These are phyloP conservation scores for Aurelia coerulea DNA, from an alignment of 30 jellyfish, hydroid and myxozoan genomes.

Conservation along the genomic window DNA sequence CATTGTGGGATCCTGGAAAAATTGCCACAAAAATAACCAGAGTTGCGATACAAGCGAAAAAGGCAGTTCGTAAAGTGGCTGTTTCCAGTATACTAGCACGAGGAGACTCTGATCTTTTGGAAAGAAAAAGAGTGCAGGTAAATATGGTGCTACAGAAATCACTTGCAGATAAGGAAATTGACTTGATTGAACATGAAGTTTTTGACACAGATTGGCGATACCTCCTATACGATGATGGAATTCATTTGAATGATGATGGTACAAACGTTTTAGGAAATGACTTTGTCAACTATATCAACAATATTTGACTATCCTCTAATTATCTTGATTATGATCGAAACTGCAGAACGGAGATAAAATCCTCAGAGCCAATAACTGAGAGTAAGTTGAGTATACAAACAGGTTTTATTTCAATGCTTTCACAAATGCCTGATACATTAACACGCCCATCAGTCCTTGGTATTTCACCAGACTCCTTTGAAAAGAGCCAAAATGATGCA, in stretches of 20 bases:
- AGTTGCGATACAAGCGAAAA: too few species aligned
- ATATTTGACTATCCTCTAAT: not conserved
- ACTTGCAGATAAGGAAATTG: not conserved
- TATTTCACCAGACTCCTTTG: conserved; percentile 19
- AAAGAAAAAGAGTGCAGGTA: not conserved
- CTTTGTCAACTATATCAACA: conserved; percentile 1
- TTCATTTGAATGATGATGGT: too few species aligned
- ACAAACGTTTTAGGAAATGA: too few species aligned
- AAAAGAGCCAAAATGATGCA: too few species aligned
- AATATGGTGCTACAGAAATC: not conserved
- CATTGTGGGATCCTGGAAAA: too few species aligned
- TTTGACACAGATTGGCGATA: conserved; percentile 1
- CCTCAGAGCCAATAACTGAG: not conserved
- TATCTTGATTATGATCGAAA: too few species aligned
- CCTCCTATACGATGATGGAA: too few species aligned
- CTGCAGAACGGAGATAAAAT: too few species aligned
- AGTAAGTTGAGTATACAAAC: not conserved
- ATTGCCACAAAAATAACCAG: too few species aligned
- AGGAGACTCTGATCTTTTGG: not conserved
- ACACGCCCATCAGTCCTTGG: not conserved
- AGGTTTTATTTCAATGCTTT: not conserved
- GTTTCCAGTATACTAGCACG: too few species aligned
- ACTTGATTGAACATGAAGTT: not conserved
- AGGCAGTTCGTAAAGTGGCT: too few species aligned
- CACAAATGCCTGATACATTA: not conserved